phyloP scores from a whole-genome alignment of 1,140 invertebrate species.

The Halesus radiatus region DNA sequence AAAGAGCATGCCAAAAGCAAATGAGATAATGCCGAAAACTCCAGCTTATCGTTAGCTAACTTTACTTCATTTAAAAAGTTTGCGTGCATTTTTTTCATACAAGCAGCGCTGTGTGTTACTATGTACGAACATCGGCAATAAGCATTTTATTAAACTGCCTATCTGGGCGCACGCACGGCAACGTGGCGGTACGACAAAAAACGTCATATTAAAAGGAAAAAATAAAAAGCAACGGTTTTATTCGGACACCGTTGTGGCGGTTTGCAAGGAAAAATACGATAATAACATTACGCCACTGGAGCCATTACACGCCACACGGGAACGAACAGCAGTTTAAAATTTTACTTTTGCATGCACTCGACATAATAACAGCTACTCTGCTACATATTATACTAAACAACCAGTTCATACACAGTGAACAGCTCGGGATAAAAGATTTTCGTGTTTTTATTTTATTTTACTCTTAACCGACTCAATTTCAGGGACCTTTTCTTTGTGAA shows the following conservation, averaged over 20 bases:
- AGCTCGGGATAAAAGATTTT: no score
- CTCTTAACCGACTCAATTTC: no score
- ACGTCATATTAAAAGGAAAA: slow-evolving; percentile 9
- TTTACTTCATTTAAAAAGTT: not conserved
- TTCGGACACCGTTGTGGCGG: slow-evolving; percentile 43
- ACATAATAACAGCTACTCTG: not conserved
- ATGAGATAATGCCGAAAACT: no score
- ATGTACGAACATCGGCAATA: slow-evolving; percentile 9
- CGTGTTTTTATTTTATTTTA: no score
- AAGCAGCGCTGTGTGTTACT: not conserved
- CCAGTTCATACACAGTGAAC: no score
- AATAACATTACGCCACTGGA: slow-evolving; percentile 40
- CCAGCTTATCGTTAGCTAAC: not conserved
- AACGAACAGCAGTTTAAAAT: slow-evolving; percentile 36
- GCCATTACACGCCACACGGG: slow-evolving; percentile 43
- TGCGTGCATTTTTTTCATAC: slow-evolving; percentile 29
- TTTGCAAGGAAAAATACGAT: slow-evolving; percentile 44
- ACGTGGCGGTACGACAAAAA: not conserved
- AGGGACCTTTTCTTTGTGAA: no score
- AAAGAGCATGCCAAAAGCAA: no score
- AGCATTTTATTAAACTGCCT: slow-evolving; percentile 46
- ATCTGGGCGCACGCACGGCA: slow-evolving; percentile 21
- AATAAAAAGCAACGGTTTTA: slow-evolving; percentile 42
- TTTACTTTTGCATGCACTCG: slow-evolving; percentile 37
- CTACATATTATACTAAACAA: not conserved